Base-by-base conservation (phyloP, 2,888 invertebrate species). In the Cephus spinipes region DNA sequence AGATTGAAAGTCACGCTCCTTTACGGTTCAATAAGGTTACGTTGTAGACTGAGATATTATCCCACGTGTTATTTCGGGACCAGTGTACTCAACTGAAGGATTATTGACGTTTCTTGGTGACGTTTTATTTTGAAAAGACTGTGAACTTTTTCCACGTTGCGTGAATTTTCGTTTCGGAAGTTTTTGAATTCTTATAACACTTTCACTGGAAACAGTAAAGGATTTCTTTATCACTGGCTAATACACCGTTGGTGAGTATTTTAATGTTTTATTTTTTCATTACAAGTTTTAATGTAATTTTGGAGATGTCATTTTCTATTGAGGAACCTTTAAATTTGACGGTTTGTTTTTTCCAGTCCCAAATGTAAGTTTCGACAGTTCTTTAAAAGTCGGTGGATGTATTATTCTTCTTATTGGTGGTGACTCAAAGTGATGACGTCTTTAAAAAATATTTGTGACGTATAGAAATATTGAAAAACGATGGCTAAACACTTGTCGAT, bases 231-330 rank as follows among this genome's bases (percentile, higher is more conserved):
- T 55, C 55, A 81, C 80, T 84, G 83, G 77, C 82, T 82, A 81
- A 84, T 84, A 80, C 76, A 81, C 78, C 82, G 77, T 87, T 88
- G 88, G 87, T 87, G 81, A 88, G 88, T 87, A 80, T 78, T 32
- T n/a, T 77, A 76, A 32, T 9, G 31, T 34, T 36, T 2, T 32
- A 55, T 55, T 40, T 74, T 55, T 55, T 74, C 0, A 32, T 68
- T 23, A 12, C 23, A n/a, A 73, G 31, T 36, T 11, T 55, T n/a
- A 11, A 11, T n/a, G 32, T 32, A 40, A 12, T 15, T 73, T 34
- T 69, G 35, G n/a, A 68, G 35, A 31, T 55, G 55, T 23, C 23
- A 55, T 55, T 55, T 55, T 55, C 55, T 23, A 55, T 55, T 55
- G 55, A 55, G 55, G 9, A 55, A 55, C 23, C 23, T 23, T 55